phyloP scores from a whole-genome alignment of 2,113 vertebrate species.

The Nibea coibor region DNA sequence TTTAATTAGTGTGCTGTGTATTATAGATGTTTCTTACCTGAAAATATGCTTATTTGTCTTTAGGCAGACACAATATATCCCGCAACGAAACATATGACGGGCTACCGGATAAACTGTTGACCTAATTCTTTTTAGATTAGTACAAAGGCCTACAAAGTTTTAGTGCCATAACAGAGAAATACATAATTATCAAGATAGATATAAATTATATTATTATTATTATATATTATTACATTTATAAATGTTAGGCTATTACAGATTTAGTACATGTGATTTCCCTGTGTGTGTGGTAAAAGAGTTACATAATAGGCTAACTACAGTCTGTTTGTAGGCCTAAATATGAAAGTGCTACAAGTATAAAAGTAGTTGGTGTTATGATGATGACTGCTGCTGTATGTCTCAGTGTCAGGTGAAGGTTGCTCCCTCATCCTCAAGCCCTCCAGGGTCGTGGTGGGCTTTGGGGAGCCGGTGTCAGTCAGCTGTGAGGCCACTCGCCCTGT shows the following conservation, averaged over 20 bases:
- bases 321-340: background rate
- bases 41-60: background rate
- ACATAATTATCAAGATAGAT: background rate
- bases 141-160: background rate
- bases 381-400: conserved; percentile 24
- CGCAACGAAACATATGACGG: background rate
- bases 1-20: background rate
- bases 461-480: conserved; percentile 82
- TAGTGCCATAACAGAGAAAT: background rate
- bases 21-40: background rate
- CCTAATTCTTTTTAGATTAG: background rate
- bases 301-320: conserved; percentile 12
- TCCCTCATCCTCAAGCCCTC: conserved; percentile 83
- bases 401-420: conserved; percentile 83
- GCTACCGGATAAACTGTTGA: background rate
- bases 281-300: conserved; percentile 33
- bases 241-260: background rate
- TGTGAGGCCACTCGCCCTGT: conserved; percentile 83
- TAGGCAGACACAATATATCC: background rate
- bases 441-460: conserved; percentile 84
- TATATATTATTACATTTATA: background rate
- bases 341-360: background rate
- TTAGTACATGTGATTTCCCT: background rate
- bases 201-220: no score
- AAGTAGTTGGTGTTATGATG: background rate